Percentiles rank a stretch among this genome's conserved stretches.
phyloP scores from a whole-genome alignment of 2,113 vertebrate genomes.

The Mandrillus leucophaeus region DNA sequence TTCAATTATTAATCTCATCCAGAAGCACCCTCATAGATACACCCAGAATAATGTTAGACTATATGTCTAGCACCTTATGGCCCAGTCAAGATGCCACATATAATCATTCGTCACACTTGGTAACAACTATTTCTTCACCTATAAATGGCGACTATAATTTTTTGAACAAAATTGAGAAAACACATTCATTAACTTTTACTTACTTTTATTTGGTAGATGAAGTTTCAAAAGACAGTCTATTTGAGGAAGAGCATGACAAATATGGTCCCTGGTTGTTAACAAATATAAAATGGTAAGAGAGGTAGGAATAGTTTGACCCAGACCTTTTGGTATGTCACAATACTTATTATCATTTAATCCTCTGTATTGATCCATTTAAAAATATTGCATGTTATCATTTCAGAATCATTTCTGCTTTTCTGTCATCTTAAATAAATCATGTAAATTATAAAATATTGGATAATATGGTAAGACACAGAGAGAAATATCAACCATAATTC shows the following conservation, averaged over 20 bases:
- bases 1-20: background rate
- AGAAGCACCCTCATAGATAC: background rate
- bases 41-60: background rate
- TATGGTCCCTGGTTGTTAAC: background rate
- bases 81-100: background rate
- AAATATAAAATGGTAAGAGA: background rate
- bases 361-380: background rate
- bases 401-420: background rate
- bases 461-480: background rate
- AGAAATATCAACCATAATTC: background rate
- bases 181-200: background rate
- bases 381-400: background rate
- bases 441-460: background rate
- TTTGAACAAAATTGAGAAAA: conserved; percentile 1
- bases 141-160: background rate
- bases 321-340: background rate
- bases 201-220: background rate
- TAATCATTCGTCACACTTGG: background rate
- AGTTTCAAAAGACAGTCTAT: background rate
- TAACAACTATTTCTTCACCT: background rate
- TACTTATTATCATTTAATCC: background rate
- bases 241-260: background rate
- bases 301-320: background rate
- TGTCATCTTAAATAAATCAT: conserved; percentile 1
- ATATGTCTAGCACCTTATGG: background rate